These are phyloP conservation scores for Baronia brevicornis DNA, from an alignment of 2,888 invertebrate genomes.

Conservation along the genomic window DNA sequence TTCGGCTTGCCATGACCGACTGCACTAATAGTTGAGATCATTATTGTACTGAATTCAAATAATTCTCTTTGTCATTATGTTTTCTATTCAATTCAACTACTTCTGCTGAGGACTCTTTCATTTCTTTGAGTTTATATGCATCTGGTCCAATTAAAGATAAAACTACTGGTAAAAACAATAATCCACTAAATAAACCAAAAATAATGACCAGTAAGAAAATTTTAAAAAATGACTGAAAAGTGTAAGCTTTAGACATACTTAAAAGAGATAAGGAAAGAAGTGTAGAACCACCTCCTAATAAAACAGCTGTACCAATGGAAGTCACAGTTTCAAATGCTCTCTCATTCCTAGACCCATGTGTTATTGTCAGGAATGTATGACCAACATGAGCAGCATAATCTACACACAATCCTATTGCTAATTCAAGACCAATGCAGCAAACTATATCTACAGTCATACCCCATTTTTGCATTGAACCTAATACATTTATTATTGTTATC, in stretches of 20 bases:
- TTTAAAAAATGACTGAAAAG: slow-evolving; percentile 83
- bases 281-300: slow-evolving; percentile 86
- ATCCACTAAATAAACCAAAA: slow-evolving; percentile 86
- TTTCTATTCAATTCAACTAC: slow-evolving; percentile 52
- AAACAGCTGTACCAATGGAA: slow-evolving; percentile 84
- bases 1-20: too few relatives aligned
- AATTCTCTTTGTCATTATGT: slow-evolving; percentile 21
- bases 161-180: slow-evolving; percentile 83
- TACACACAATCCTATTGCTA: slow-evolving; percentile 88
- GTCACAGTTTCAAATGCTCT: slow-evolving; percentile 79
- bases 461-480: slow-evolving; percentile 88
- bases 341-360: slow-evolving; percentile 68
- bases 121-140: slow-evolving; percentile 47
- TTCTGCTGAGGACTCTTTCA: slow-evolving; percentile 35
- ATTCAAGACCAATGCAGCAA: slow-evolving; percentile 86
- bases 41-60: slow-evolving; percentile 1
- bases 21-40: not conserved
- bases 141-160: slow-evolving; percentile 83
- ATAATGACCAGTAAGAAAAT: slow-evolving; percentile 85
- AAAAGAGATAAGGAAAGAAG: slow-evolving; percentile 82
- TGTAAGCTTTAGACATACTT: slow-evolving; percentile 82
- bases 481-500: slow-evolving; percentile 83
- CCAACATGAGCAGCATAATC: slow-evolving; percentile 90
- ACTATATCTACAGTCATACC: slow-evolving; percentile 88
- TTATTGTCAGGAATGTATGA: slow-evolving; percentile 83